Evolutionary conservation across 2,113 vertebrate species (phyloP).

Genomic region (Mohoua ochrocephala): DNA sequence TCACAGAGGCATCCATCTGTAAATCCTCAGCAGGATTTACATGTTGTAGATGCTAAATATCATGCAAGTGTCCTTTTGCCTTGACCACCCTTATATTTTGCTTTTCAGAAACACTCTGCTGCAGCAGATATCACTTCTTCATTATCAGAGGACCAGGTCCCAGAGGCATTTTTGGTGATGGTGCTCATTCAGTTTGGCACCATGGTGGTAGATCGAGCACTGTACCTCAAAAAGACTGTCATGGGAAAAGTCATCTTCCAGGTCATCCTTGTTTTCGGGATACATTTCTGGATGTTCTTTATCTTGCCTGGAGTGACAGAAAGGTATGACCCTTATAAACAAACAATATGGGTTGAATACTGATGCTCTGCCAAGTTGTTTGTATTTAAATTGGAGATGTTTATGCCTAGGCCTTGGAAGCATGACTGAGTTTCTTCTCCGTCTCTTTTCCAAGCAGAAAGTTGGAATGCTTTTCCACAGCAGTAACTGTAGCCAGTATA

Average conservation of each 20-base stretch:
- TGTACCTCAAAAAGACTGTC: constrained; percentile 95
- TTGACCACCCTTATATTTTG: not conserved
- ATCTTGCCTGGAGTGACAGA: constrained; percentile 91
- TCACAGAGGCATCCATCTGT: not conserved
- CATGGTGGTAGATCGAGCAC: constrained; percentile 95
- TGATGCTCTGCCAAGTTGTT: not conserved
- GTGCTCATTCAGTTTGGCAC: constrained; percentile 97
- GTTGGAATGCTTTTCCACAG: not conserved
- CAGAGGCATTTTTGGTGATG: constrained; percentile 94
- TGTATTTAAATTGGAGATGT: not conserved
- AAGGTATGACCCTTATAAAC: constrained; percentile 75
- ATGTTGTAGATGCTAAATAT: not conserved
- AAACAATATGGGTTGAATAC: not conserved
- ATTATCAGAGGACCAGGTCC: constrained; percentile 95
- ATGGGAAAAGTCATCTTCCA: constrained; percentile 96
- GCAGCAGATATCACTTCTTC: constrained; percentile 96
- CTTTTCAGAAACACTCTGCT: constrained; percentile 90
- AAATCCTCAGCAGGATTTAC: not conserved
- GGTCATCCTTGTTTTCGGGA: constrained; percentile 95
- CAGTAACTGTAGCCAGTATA: not conserved
- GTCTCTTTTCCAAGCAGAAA: not conserved
- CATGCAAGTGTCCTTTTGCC: not conserved
- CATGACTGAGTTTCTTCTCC: not conserved
- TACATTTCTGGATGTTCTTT: constrained; percentile 99
- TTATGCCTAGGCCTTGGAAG: not conserved